Percentiles rank a stretch among this genome's conserved stretches.
Conservation (phyloP, 2,888 invertebrate species). For the Tachystola acroxantha region DNA sequence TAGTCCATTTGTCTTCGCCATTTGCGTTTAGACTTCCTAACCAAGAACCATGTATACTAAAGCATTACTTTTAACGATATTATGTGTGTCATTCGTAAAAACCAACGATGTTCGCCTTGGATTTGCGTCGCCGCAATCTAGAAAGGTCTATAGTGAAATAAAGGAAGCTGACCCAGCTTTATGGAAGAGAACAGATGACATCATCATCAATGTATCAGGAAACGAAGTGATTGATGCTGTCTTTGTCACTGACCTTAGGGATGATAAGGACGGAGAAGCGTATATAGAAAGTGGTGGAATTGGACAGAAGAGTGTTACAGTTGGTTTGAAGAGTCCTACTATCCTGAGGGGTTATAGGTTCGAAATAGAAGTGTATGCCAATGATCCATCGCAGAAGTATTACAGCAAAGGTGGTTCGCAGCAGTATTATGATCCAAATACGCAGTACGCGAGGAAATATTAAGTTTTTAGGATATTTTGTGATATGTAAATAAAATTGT, state of each 20-base stretch:
- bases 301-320: constrained; percentile 48
- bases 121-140: constrained; percentile 26
- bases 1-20: neutral
- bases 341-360: constrained; percentile 60
- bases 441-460: constrained; percentile 39
- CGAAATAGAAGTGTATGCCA: constrained; percentile 50
- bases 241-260: constrained; percentile 51
- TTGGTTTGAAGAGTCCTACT: constrained; percentile 51
- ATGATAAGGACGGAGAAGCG: constrained; percentile 52
- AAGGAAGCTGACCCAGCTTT: constrained; percentile 53
- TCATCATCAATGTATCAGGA: constrained; percentile 38
- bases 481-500: constrained; percentile 9
- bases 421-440: constrained; percentile 23
- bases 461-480: constrained; percentile 14
- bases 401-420: constrained; percentile 33
- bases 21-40: constrained; percentile 2
- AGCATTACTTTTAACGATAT: neutral
- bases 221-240: constrained; percentile 55
- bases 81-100: constrained; percentile 8
- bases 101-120: constrained; percentile 43
- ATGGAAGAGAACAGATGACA: constrained; percentile 54
- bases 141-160: constrained; percentile 48
- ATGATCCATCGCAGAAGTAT: constrained; percentile 29
- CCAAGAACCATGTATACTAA: constrained; percentile 15
- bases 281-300: constrained; percentile 52